A percentile compares a stretch with the other conserved stretches of the same genome.
Evolutionary conservation across 2,888 invertebrate genomes (phyloP).

Genomic region (Listrodromus nycthemerus): DNA sequence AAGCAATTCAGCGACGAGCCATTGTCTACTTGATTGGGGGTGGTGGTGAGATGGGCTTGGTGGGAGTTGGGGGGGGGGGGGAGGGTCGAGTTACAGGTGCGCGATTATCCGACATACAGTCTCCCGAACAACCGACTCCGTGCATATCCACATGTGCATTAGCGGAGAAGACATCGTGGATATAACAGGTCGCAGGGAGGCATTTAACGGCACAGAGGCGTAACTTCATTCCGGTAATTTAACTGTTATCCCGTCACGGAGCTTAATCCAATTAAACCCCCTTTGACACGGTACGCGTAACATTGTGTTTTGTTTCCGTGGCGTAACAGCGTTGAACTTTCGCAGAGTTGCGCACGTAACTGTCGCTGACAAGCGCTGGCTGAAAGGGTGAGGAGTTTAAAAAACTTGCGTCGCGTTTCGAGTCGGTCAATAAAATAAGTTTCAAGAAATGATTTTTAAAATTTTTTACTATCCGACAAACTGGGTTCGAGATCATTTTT

Average conservation of each 20-base stretch:
- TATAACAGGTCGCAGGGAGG: not conserved
- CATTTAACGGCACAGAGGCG: not conserved
- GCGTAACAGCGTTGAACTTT: not conserved
- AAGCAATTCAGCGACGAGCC: conserved; percentile 11
- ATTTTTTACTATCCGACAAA: not conserved
- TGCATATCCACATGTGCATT: not conserved
- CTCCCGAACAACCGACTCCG: not conserved
- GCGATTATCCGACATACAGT: conserved; percentile 9
- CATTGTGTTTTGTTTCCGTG: not conserved
- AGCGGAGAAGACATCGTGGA: not conserved
- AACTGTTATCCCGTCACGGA: not conserved
- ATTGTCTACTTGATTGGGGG: not conserved
- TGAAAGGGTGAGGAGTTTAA: too few species aligned
- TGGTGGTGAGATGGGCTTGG: too few species aligned
- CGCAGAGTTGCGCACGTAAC: not conserved
- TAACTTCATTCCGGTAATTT: not conserved
- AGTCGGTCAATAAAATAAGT: not conserved
- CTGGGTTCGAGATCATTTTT: not conserved
- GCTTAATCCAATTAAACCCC: conserved; percentile 3
- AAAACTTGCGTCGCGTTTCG: not conserved
- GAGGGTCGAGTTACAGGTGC: conserved; percentile 1
- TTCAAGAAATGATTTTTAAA: not conserved
- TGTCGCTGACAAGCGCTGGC: not conserved
- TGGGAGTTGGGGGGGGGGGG: too few species aligned
- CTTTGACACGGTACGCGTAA: not conserved